Evolutionary conservation across 2,888 invertebrate genomes (phyloP), one percentile per base, ranked within the genome.

Genomic region (Cylindroiulus punctatus): DNA sequence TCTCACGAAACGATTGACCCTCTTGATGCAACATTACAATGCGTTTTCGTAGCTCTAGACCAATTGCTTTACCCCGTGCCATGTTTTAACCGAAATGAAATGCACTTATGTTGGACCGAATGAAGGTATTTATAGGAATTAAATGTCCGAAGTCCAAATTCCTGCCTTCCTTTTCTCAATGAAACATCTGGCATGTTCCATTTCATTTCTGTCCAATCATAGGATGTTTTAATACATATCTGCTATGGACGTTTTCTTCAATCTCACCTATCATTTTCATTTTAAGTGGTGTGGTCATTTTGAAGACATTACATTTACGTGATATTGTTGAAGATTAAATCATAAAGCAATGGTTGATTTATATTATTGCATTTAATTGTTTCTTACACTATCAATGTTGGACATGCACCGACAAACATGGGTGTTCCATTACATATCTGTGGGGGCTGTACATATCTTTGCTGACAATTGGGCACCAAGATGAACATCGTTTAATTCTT

Each of bases 101-200:
- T 52, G n/a, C 3, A 52, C 52, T 19, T n/a, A 52, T 52, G 52
- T n/a, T 0, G 8, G 52, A n/a, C 5, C 19, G 4, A 52, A 52
- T n/a, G 52, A 8, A 52, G n/a, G n/a, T 52, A 52, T 52, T 52
- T 52, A n/a, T n/a, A 4, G 14, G 52, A 52, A 52, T 52, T 52
- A 44, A 52, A 52, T 52, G n/a, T 52, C n/a, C n/a, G n/a, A 52
- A n/a, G 52, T n/a, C n/a, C 52, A 52, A 52, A 52, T n/a, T 52
- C 14, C 47, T 0, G 5, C 10, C 3, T 47, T 47, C 17, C 47
- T 47, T 47, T 47, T 4, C 3, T n/a, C 47, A 47, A 12, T 14
- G 47, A 47, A 14, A 47, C 10, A 47, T 14, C 14, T 47, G 47
- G 47, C 1, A 3, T n/a, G n/a, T n/a, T n/a, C n/a, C 42, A 42